These are phyloP conservation scores for Patella pellucida DNA, from an alignment of 2,888 invertebrate species.

Conservation along the genomic window DNA sequence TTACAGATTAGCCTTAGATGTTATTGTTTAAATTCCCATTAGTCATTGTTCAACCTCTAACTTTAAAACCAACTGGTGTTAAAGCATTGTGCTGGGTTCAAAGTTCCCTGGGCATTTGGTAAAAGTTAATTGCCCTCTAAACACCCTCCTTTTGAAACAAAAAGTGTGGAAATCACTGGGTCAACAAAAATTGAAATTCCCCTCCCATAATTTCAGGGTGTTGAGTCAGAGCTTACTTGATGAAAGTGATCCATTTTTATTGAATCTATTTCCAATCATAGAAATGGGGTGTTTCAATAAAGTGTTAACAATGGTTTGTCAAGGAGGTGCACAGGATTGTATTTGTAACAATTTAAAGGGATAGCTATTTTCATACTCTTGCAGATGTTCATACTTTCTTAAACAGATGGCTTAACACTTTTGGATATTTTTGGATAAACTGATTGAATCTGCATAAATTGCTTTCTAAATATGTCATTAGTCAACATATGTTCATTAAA, in stretches of 20 bases:
- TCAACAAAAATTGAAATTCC: conserved; percentile 5
- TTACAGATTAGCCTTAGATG: conserved; percentile 7
- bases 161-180: conserved; percentile 6
- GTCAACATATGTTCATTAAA: too few species aligned
- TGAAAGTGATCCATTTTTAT: too few species aligned
- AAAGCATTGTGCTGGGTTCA: neutral
- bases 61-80: conserved; percentile 8
- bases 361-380: neutral
- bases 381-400: neutral
- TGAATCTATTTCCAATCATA: too few species aligned
- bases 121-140: conserved; percentile 6
- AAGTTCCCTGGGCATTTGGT: conserved; percentile 6
- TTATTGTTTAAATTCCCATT: conserved; percentile 1
- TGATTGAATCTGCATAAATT: neutral
- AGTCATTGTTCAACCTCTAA: neutral
- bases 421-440: conserved; percentile 4
- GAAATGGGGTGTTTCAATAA: too few species aligned
- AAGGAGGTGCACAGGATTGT: neutral
- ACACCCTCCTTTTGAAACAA: conserved; percentile 10
- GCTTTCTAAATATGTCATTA: too few species aligned
- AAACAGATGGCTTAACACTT: neutral
- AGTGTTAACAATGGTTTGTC: too few species aligned
- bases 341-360: neutral
- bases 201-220: neutral
- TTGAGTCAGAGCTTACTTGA: neutral